Base-by-base conservation (phyloP, 1,140 invertebrate genomes). In the Procambarus clarkii region DNA sequence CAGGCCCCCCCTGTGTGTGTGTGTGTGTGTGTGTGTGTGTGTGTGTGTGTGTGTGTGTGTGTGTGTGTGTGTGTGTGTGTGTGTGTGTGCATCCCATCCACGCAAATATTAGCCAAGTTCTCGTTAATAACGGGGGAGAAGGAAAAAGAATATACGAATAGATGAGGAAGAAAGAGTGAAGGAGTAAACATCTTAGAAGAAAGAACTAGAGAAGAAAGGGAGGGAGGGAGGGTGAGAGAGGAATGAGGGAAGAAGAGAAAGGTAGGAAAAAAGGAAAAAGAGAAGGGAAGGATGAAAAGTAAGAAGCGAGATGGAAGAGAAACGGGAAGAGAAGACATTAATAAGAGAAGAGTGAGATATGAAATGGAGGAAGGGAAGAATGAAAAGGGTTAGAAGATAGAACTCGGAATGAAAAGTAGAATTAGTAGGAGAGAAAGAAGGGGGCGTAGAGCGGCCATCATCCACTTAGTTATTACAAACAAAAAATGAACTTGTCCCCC, bases 51-150 rank as follows among this genome's bases (percentile, higher is more conserved):
- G 13, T 78, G 24, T 78, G 76, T 78, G 15, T 78, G 24, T 64
- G 48, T 82, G 34, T 82, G 34, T 82, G 58, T 82, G 48, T 82
- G 58, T 82, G n/a, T 82, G 58, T 82, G 48, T 82, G 24, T 60
- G 7, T 82, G 21, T 82, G 24, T 82, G 58, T 60, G 21, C 24
- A 44, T 34, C 18, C 48, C 13, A 7, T 45, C 2, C 24, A 13
- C 0, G 50, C 8, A 8, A 34, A 18, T 5, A 18, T 11, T 18
- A 18, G 15, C 21, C 76, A 45, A 44, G 15, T 18, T 15, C 24
- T 78, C 8, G 0, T 18, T 78, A 13, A 13, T 2, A 18, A 34
- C 46, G 50, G 50, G 1, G 8, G 8, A 54, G 8, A 5, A 9
- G 8, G 60, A 1, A 1, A 4, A 11, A 18, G 60, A 4, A 5